phyloP scores from a whole-genome alignment of 1,140 invertebrate genomes.

The Eumaeus atala region DNA sequence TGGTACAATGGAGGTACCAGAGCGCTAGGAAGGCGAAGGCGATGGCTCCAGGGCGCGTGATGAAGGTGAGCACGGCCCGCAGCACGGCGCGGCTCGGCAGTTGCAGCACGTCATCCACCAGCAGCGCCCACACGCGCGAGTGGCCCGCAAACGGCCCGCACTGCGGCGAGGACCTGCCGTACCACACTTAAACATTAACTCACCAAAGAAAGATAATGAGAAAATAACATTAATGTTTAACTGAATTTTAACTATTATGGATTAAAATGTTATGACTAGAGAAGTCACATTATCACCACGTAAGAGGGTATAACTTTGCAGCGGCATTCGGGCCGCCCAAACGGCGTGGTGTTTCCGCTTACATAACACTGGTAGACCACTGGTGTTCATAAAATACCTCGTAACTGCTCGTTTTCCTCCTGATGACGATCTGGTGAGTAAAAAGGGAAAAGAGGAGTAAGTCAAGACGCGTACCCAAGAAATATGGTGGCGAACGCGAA shows the following conservation, averaged over 20 bases:
- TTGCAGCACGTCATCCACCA: constrained; percentile 66
- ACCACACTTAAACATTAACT: too few relatives aligned
- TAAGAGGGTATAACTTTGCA: too few relatives aligned
- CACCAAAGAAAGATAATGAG: too few relatives aligned
- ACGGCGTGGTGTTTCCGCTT: too few relatives aligned
- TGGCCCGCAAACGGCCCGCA: constrained; percentile 77
- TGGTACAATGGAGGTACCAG: constrained; percentile 65
- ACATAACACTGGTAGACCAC: too few relatives aligned
- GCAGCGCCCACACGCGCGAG: constrained; percentile 66
- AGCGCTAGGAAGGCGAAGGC: constrained; percentile 73
- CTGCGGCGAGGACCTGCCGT: constrained; percentile 49
- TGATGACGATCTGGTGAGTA: background rate
- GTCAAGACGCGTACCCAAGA: constrained; percentile 67
- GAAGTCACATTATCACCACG: too few relatives aligned
- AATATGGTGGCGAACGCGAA: constrained; percentile 77
- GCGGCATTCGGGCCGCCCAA: too few relatives aligned
- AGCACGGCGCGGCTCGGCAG: constrained; percentile 53
- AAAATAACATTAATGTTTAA: too few relatives aligned
- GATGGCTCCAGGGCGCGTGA: constrained; percentile 74
- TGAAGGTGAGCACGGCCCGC: constrained; percentile 54
- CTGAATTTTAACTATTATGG: too few relatives aligned
- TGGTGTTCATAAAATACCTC: too few relatives aligned
- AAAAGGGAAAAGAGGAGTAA: background rate
- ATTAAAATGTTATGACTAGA: too few relatives aligned
- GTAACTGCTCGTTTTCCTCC: too few relatives aligned